A percentile compares a stretch with the other conserved stretches of the same genome.
Evolutionary conservation across 2,888 invertebrate species (phyloP).

Genomic region (Ferdinandea cuprea): DNA sequence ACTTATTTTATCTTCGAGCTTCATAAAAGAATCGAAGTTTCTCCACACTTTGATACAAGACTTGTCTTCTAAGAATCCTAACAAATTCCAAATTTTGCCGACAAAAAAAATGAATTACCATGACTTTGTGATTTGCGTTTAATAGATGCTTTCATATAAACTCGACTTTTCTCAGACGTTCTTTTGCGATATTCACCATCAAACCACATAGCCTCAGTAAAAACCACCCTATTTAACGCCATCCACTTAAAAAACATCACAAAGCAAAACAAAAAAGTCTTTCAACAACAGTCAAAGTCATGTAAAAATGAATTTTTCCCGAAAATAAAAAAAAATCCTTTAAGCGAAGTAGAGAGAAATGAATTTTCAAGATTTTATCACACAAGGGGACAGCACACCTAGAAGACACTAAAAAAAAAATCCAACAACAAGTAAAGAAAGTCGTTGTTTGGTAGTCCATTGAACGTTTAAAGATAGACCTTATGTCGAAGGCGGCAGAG

Average conservation of each 20-base stretch:
- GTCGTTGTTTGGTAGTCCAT: conserved; percentile 33
- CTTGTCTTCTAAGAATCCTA: too few relatives aligned
- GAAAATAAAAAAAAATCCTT: not conserved
- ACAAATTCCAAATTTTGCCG: too few relatives aligned
- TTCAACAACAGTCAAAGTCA: conserved; percentile 14
- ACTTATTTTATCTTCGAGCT: too few relatives aligned
- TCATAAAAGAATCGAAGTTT: too few relatives aligned
- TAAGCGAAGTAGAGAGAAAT: not conserved
- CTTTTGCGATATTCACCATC: not conserved
- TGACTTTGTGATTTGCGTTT: conserved; percentile 15
- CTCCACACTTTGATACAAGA: too few relatives aligned
- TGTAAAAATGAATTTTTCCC: conserved; percentile 4
- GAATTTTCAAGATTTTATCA: conserved; percentile 35
- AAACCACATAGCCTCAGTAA: not conserved
- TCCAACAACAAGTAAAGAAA: conserved; percentile 13
- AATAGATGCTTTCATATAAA: conserved; percentile 33
- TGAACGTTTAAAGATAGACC: conserved; percentile 30
- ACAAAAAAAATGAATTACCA: conserved; percentile 7
- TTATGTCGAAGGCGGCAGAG: conserved; percentile 23
- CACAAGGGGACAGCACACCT: conserved; percentile 3
- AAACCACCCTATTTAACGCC: conserved; percentile 5
- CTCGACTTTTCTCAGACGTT: not conserved
- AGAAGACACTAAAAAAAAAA: not conserved
- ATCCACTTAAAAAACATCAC: conserved; percentile 19
- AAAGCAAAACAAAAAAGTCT: conserved; percentile 8